Percentiles rank a stretch among this genome's conserved stretches.
Conservation (phyloP, 2,888 invertebrate genomes). For the Hydropsyche betteni region DNA sequence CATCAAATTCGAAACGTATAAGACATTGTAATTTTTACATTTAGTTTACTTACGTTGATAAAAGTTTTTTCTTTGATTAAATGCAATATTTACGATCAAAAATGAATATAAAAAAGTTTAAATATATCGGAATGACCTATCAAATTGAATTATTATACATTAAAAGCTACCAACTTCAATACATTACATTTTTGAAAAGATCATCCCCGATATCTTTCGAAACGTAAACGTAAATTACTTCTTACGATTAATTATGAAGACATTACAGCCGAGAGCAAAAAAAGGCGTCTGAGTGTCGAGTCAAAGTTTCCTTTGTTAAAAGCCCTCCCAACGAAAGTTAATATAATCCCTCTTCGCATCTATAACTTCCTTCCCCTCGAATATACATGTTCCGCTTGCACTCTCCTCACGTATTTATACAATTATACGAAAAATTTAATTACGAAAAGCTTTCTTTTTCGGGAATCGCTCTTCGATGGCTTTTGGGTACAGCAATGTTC, state of each 20-base stretch:
- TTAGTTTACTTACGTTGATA: too few relatives aligned
- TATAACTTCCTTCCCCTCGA: slow-evolving; percentile 9
- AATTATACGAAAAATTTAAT: slow-evolving; percentile 33
- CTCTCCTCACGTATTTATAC: not conserved
- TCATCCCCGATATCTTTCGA: slow-evolving; percentile 2
- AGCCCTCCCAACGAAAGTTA: slow-evolving; percentile 41
- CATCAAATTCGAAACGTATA: too few relatives aligned
- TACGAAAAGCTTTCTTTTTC: slow-evolving; percentile 34
- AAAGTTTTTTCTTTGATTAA: too few relatives aligned
- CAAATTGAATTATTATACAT: too few relatives aligned
- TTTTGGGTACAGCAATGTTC: not conserved
- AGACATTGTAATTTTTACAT: too few relatives aligned
- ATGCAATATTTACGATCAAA: too few relatives aligned
- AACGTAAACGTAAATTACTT: slow-evolving; percentile 23
- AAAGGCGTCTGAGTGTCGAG: slow-evolving; percentile 26
- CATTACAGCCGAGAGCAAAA: not conserved
- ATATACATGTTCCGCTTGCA: not conserved
- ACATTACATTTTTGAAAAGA: too few relatives aligned
- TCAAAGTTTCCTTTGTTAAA: slow-evolving; percentile 42
- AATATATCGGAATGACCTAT: too few relatives aligned
- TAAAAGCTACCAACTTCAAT: too few relatives aligned
- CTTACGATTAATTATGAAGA: slow-evolving; percentile 14
- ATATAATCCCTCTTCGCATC: slow-evolving; percentile 37
- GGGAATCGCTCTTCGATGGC: slow-evolving; percentile 15
- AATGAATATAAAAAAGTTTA: too few relatives aligned